phyloP scores from a whole-genome alignment of 1,140 invertebrate species.

The Octopus bimaculoides region DNA sequence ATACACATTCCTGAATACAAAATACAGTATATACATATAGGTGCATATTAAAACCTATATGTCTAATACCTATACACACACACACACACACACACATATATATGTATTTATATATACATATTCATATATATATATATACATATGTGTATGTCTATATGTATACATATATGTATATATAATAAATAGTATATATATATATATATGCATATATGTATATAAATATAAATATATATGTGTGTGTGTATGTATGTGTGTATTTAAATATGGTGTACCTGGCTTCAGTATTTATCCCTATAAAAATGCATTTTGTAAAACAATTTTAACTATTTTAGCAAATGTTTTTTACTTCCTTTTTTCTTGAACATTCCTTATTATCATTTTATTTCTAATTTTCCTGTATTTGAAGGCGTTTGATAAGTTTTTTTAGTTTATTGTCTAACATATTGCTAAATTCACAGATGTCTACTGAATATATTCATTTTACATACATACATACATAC shows the following conservation, averaged over 20 bases:
- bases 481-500: too few relatives aligned
- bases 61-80: neutral
- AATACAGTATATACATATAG: neutral
- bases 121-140: neutral
- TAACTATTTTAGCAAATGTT: too few relatives aligned
- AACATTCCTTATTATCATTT: too few relatives aligned
- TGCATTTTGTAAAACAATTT: too few relatives aligned
- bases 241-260: neutral
- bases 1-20: too few relatives aligned
- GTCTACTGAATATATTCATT: too few relatives aligned
- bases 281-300: too few relatives aligned
- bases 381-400: too few relatives aligned
- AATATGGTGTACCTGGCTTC: neutral
- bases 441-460: too few relatives aligned
- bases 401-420: too few relatives aligned
- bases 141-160: neutral
- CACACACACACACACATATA: neutral
- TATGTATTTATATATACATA: constrained; percentile 2
- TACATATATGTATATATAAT: neutral
- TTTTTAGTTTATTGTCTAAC: too few relatives aligned
- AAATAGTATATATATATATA: neutral
- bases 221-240: neutral
- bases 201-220: neutral
- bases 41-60: neutral
- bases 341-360: too few relatives aligned